These are phyloP conservation scores for Leucania comma DNA, from an alignment of 2,888 invertebrate species.

Conservation along the genomic window DNA sequence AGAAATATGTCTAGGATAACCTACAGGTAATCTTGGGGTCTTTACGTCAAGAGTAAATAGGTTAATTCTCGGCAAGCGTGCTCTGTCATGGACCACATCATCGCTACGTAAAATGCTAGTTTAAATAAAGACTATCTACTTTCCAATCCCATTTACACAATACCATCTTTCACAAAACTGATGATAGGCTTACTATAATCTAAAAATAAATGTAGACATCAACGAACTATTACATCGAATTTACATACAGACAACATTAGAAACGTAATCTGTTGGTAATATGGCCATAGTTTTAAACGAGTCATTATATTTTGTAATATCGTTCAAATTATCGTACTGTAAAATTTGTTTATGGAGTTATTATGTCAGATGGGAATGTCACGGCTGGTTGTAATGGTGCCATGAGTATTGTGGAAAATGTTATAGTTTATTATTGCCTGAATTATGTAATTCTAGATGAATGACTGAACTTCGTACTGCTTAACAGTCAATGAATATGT, in stretches of 20 bases:
- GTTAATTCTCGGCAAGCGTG: no score
- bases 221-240: constrained; percentile 27
- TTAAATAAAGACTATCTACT: not conserved
- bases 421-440: constrained; percentile 2
- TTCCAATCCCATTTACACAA: not conserved
- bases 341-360: constrained; percentile 36
- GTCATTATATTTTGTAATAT: constrained; percentile 56
- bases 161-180: not conserved
- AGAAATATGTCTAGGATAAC: no score
- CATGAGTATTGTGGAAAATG: constrained; percentile 1
- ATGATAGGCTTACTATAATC: constrained; percentile 2
- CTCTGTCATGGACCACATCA: no score
- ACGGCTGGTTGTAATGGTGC: constrained; percentile 18
- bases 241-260: constrained; percentile 40
- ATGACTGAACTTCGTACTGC: no score
- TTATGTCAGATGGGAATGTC: constrained; percentile 47
- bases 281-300: constrained; percentile 22
- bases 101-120: no score
- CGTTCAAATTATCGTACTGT: constrained; percentile 50
- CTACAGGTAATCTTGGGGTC: no score
- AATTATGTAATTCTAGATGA: constrained; percentile 1
- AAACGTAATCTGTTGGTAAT: constrained; percentile 24
- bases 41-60: no score
- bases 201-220: constrained; percentile 11
- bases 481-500: not conserved